Evolutionary conservation across 2,797 vertebrate genomes (phyloP).

Genomic region (Picus viridis): DNA sequence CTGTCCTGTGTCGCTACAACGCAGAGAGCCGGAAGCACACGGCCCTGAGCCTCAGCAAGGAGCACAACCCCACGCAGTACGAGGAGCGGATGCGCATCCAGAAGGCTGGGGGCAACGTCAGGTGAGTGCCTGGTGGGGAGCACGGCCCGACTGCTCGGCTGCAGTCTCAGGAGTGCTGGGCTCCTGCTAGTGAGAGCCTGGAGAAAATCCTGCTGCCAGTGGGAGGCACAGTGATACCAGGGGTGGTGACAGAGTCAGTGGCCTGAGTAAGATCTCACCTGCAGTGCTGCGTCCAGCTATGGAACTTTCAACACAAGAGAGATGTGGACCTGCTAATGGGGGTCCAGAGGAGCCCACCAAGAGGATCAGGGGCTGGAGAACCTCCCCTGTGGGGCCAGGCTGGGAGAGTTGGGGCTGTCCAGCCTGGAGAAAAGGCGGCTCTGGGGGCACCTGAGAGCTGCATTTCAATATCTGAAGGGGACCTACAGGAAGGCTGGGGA

Average conservation of each 20-base stretch:
- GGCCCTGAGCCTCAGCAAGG: constrained; percentile 91
- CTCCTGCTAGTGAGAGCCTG: neutral
- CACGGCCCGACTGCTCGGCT: no score
- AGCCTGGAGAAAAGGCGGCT: neutral
- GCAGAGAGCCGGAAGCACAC: constrained; percentile 78
- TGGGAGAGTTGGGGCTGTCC: neutral
- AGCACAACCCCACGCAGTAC: constrained; percentile 95
- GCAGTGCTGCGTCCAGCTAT: no score
- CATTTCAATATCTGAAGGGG: neutral
- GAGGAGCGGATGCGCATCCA: constrained; percentile 98
- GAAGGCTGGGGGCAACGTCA: constrained; percentile 93
- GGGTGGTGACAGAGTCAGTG: neutral
- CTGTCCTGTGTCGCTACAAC: constrained; percentile 89
- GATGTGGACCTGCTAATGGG: no score
- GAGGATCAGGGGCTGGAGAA: neutral
- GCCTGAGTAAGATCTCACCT: neutral
- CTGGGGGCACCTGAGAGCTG: neutral
- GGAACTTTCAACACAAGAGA: no score
- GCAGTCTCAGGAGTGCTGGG: no score
- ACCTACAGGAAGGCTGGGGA: neutral
- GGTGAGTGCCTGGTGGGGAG: constrained; percentile 72
- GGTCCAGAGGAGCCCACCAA: neutral
- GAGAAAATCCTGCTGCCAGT: neutral
- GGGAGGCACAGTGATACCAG: neutral
- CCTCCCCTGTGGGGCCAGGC: neutral